These are phyloP conservation scores for Microtus ochrogaster DNA, from an alignment of 2,113 vertebrate species.

Conservation along the genomic window DNA sequence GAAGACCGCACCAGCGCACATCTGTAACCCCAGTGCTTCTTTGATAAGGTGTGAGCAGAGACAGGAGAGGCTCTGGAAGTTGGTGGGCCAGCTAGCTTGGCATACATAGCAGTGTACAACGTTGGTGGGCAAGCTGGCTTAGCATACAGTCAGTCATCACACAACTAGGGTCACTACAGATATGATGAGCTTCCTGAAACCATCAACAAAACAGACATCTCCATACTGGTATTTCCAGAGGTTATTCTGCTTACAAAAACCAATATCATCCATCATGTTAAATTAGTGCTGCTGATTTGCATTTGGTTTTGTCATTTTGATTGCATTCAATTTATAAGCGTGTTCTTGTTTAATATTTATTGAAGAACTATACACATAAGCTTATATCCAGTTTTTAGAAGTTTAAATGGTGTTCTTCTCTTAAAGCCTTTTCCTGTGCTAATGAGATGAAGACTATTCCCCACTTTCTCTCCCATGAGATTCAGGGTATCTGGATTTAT, in stretches of 20 bases:
- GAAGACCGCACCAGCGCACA: too few species aligned
- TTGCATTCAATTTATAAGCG: conserved; percentile 42
- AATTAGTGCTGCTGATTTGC: conserved; percentile 54
- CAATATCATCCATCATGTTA: conserved; percentile 32
- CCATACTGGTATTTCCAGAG: background rate
- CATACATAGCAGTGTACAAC: background rate
- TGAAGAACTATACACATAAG: background rate
- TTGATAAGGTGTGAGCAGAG: background rate
- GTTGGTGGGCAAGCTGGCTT: background rate
- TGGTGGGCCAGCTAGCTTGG: background rate
- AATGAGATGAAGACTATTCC: background rate
- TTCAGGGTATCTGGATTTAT: background rate
- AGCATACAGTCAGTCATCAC: background rate
- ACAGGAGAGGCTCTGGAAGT: background rate
- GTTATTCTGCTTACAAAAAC: conserved; percentile 48
- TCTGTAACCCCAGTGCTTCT: background rate
- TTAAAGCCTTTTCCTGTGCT: background rate
- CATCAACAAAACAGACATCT: background rate
- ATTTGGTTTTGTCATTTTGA: conserved; percentile 55
- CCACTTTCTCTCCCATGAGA: background rate
- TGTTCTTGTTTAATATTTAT: conserved; percentile 49
- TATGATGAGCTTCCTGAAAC: background rate
- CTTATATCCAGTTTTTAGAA: conserved; percentile 12
- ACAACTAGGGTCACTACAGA: background rate
- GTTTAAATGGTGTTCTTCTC: background rate